Conservation (phyloP, 1,140 invertebrate species). For the Ditylenchus dipsaci region DNA sequence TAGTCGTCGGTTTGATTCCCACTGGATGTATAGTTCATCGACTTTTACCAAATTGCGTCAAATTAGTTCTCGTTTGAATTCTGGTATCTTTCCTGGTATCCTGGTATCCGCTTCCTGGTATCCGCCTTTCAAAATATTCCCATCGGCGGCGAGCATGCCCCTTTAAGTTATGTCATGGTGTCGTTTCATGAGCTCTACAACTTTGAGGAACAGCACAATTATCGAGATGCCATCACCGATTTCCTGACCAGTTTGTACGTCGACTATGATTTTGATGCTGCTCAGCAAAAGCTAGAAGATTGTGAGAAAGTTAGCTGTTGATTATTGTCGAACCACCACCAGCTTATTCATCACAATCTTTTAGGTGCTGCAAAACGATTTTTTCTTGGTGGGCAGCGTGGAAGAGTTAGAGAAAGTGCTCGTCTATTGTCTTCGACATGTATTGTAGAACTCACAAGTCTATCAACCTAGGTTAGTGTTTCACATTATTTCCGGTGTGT, state of each 20-base stretch:
- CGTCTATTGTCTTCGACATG: slow-evolving; percentile 98
- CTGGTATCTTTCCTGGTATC: slow-evolving; percentile 7
- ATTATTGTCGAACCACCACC: slow-evolving; percentile 1
- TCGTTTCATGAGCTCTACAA: too few species aligned
- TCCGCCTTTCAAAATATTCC: too few species aligned
- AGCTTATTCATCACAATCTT: slow-evolving; percentile 24
- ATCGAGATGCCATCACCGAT: slow-evolving; percentile 96
- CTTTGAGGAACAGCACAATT: slow-evolving; percentile 85
- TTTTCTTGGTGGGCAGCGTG: slow-evolving; percentile 90
- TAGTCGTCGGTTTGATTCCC: too few species aligned
- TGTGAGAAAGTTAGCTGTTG: slow-evolving; percentile 65
- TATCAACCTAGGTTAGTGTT: slow-evolving; percentile 33
- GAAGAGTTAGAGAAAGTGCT: slow-evolving; percentile 96
- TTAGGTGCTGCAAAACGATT: slow-evolving; percentile 82
- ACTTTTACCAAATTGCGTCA: too few species aligned
- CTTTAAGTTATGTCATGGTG: too few species aligned
- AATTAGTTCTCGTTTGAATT: too few species aligned
- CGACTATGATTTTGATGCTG: slow-evolving; percentile 98
- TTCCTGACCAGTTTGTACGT: slow-evolving; percentile 97
- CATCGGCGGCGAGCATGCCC: too few species aligned
- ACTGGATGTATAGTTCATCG: too few species aligned
- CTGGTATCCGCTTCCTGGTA: too few species aligned
- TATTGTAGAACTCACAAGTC: slow-evolving; percentile 84
- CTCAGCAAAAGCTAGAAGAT: slow-evolving; percentile 88
- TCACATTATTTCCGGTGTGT: too few species aligned